A percentile compares a stretch with the other conserved stretches of the same genome.
Conservation (phyloP, 2,797 vertebrate genomes). For the Poeciliopsis infans region DNA sequence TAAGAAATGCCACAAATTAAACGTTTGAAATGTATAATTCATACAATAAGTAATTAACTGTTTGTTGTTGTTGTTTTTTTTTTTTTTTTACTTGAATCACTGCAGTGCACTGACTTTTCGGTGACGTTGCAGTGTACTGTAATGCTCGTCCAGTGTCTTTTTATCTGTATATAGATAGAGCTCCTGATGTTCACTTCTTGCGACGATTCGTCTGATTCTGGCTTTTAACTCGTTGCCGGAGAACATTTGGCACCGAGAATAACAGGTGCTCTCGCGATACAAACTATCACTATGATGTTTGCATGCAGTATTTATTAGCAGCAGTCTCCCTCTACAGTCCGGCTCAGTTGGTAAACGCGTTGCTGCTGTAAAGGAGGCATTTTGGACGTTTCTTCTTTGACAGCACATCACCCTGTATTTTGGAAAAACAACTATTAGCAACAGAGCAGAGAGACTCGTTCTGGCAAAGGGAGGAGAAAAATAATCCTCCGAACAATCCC, state of each 20-base stretch:
- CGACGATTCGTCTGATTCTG: neutral
- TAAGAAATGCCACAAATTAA: neutral
- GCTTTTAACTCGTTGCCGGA: neutral
- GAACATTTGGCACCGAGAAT: constrained; percentile 1
- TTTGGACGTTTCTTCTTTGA: constrained; percentile 37
- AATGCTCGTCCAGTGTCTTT: neutral
- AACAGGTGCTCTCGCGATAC: constrained; percentile 61
- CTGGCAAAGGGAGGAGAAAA: neutral
- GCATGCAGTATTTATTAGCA: constrained; percentile 63
- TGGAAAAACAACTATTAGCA: neutral
- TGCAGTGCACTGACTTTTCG: neutral
- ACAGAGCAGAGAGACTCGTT: neutral
- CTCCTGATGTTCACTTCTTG: neutral
- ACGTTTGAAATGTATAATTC: neutral
- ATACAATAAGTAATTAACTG: neutral
- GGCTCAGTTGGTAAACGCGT: neutral
- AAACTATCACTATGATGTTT: constrained; percentile 14
- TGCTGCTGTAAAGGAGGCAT: constrained; percentile 33
- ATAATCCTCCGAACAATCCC: neutral
- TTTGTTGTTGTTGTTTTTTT: too few relatives aligned
- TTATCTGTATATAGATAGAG: neutral
- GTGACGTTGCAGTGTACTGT: neutral
- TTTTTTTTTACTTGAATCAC: neutral
- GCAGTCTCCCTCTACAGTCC: constrained; percentile 49
- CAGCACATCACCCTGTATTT: constrained; percentile 14